Evolutionary conservation across 2,113 vertebrate species (phyloP), one percentile per base, ranked within the genome.

Genomic region (Pygoscelis antarcticus): DNA sequence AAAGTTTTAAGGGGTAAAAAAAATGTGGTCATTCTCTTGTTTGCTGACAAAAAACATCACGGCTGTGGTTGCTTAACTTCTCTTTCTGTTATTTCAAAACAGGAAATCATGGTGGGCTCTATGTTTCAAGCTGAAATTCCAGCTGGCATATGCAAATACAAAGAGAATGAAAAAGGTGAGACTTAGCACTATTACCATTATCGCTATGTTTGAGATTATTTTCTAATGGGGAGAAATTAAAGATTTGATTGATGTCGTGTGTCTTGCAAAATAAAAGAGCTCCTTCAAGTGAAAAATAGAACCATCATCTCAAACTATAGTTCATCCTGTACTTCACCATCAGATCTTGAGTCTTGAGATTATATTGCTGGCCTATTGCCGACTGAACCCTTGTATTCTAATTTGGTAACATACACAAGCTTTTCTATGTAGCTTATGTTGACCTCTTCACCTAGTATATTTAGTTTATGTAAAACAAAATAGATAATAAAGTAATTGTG

Each of bases 31-130:
- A 2, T 32, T 16, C 21, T 86, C 19, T 18, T 66, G 47, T 76
- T 83, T 60, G 49, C 26, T n/a, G 9, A 25, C 32, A 65, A 87
- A 79, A 81, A 23, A 0, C 36, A 25, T 72, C 69, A n/a, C 22
- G 3, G 46, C 69, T 68, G 9, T 30, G 10, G 13, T 68, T 81
- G 69, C 38, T 81, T 60, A 68, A 89, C 65, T 83, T 62, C 40
- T 42, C 4, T 86, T 91, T 75, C 76, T 74, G 95, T 90, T 79
- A 2, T 94, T 96, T 91, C 91, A 68, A 94, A 93, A 94, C 92
- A 99, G 99, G 99, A 99, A 96, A 99, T 99, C 90, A 99, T 99
- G 99, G 99, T 99, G 97, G 99, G 99, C 21, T 99, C 99, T 18
- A 99, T 99, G 99, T 99, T 99, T 97, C 99, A 99, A 98, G 99